Evolutionary conservation across 2,797 vertebrate genomes (phyloP), one percentile per base, ranked within the genome.

Genomic region (Cuculus canorus): DNA sequence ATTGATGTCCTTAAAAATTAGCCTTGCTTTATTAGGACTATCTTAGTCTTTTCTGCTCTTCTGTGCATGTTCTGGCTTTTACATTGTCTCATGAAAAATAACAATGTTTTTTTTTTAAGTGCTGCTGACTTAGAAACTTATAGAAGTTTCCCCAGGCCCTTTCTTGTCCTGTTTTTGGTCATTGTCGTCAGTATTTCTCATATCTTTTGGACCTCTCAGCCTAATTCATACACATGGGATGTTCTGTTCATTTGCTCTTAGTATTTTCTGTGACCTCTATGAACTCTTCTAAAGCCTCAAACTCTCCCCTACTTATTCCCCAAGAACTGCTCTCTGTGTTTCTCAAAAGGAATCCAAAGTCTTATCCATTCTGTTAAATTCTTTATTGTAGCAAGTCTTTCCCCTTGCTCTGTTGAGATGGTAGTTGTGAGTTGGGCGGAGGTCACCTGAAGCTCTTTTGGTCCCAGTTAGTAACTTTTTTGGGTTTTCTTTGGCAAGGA

Each of bases 161-260:
- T 25, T 60, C 2, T 81, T 64, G 48, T 78, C 45, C 37, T 82
- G 4, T 75, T 84, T 50, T 57, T 54, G 14, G 19, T 25, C 10
- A 65, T 84, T 79, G 23, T 57, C 13, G 7, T 59, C 24, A 68
- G 4, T 41, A 2, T 76, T 69, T 3, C 32, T 60, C 57, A 24
- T 9, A 13, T 18, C 17, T 76, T 47, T 65, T 54, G 50, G 27
- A 53, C 37, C 17, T 82, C 37, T 69, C 22, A 17, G 24, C 3
- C 2, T 65, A 47, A 64, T 92, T 82, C 24, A 25, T 63, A 10
- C 6, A 32, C 3, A 1, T 0, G 0, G 3, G 18, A 15, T 54
- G 3, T 7, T 73, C 39, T 35, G 21, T 68, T 86, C 5, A 17
- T 68, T 71, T 88, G n/a, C 10, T 73, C 0, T 32, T 5, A 33